phyloP scores from a whole-genome alignment of 2,113 vertebrate species.

The Phalacrocorax aristotelis region DNA sequence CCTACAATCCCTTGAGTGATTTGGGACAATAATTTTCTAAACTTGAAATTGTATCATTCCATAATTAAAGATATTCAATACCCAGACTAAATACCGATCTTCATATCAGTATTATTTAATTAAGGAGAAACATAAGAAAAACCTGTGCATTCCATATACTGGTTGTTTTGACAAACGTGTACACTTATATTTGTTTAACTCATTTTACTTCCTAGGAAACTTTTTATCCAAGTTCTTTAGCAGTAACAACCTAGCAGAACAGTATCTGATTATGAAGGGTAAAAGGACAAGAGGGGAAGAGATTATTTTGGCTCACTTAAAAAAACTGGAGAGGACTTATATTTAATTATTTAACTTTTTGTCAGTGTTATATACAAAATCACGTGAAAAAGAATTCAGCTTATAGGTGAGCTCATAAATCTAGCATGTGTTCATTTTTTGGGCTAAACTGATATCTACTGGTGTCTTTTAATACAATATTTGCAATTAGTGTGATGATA shows the following conservation, averaged over 20 bases:
- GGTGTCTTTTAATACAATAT: background rate
- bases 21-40: background rate
- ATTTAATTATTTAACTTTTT: background rate
- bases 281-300: background rate
- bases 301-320: background rate
- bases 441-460: constrained; percentile 29
- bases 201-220: background rate
- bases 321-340: too few relatives aligned
- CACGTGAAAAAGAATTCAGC: background rate
- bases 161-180: background rate
- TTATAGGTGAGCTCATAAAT: background rate
- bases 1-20: background rate
- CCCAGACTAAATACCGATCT: background rate
- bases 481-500: background rate
- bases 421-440: background rate
- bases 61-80: background rate
- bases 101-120: background rate
- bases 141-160: background rate
- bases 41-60: background rate
- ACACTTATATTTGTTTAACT: background rate
- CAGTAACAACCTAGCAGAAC: background rate
- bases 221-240: background rate
- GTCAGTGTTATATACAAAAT: background rate
- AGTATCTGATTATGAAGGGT: background rate
- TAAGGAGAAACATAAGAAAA: background rate